phyloP scores from a whole-genome alignment of 1,140 invertebrate species.

The Euglossa dilemma region DNA sequence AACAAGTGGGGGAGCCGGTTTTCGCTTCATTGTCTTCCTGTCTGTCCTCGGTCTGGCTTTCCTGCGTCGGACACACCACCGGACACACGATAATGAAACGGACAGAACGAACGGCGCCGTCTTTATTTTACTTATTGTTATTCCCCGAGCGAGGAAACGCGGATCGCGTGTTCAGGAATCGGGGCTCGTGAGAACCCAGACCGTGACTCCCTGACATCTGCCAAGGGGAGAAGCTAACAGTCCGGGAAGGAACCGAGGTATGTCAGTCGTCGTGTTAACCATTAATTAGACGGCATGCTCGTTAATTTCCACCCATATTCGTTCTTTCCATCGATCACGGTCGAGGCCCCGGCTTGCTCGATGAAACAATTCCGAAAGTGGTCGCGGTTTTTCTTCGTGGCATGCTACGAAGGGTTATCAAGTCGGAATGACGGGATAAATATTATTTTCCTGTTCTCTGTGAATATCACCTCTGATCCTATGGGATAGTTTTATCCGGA shows the following conservation, averaged over 20 bases:
- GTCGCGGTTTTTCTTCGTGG: not conserved
- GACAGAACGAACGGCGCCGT: not conserved
- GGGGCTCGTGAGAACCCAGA: constrained; percentile 19
- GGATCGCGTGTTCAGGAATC: constrained; percentile 23
- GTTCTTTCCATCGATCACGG: not conserved
- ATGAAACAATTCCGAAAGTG: not conserved
- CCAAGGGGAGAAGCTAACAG: constrained; percentile 15
- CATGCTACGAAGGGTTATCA: too few relatives aligned
- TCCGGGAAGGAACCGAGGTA: not conserved
- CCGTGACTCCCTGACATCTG: not conserved
- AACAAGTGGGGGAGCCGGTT: constrained; percentile 37
- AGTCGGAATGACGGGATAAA: too few relatives aligned
- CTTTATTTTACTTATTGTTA: constrained; percentile 18
- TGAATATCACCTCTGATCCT: too few relatives aligned
- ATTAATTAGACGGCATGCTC: constrained; percentile 33
- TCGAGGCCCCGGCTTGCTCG: not conserved
- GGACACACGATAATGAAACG: constrained; percentile 21
- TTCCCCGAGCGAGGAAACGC: not conserved
- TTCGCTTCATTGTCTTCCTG: constrained; percentile 40
- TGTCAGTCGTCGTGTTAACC: constrained; percentile 2
- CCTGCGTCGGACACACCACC: not conserved
- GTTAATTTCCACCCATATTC: constrained; percentile 12
- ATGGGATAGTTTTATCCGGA: too few relatives aligned
- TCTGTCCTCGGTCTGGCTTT: constrained; percentile 27
- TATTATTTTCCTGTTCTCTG: too few relatives aligned